phyloP scores from a whole-genome alignment of 2,113 vertebrate genomes.

The Mirza zaza region DNA sequence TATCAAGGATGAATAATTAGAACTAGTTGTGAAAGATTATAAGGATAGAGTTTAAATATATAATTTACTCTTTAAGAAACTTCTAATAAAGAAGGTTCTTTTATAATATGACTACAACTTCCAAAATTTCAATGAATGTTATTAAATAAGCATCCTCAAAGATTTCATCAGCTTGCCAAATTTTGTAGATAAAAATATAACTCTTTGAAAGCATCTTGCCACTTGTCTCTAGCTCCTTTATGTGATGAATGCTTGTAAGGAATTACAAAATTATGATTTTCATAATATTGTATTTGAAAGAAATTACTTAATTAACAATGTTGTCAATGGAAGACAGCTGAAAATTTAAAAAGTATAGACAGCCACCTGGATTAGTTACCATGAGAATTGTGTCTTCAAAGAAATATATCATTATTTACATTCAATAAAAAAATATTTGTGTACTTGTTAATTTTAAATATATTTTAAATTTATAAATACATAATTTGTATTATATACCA shows the following conservation, averaged over 20 bases:
- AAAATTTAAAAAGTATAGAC: not conserved
- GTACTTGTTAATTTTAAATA: not conserved
- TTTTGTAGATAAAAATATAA: not conserved
- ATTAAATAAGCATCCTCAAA: not conserved
- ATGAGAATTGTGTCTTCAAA: not conserved
- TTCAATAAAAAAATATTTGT: not conserved
- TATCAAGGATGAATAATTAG: not conserved
- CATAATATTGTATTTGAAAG: not conserved
- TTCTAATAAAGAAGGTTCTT: not conserved
- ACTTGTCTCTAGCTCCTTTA: not conserved
- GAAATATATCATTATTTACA: not conserved
- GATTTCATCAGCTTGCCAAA: not conserved
- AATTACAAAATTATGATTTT: not conserved
- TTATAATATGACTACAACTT: not conserved
- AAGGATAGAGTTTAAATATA: not conserved
- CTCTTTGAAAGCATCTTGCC: not conserved
- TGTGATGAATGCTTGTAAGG: not conserved
- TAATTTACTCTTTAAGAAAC: not conserved
- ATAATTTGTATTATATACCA: not conserved
- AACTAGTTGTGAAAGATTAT: not conserved
- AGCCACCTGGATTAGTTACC: not conserved
- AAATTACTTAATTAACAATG: slow-evolving; percentile 42
- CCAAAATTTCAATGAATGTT: not conserved
- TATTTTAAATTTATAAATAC: not conserved
- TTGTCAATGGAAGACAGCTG: not conserved